A percentile compares a stretch with the other conserved stretches of the same genome.
Conservation (phyloP, 1,140 invertebrate species). For the Halyomorpha halys region DNA sequence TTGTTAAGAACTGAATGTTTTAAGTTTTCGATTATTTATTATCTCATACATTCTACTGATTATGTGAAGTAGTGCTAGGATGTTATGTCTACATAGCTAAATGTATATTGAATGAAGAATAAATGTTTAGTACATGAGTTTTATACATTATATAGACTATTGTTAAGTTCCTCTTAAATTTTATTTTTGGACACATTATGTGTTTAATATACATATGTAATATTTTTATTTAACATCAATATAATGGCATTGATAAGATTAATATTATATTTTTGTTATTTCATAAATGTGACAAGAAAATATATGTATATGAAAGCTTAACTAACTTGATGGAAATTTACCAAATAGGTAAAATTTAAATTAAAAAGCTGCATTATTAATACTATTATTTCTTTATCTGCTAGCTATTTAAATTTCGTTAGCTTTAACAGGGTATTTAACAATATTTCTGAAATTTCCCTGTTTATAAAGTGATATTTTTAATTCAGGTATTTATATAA, state of each 20-base stretch:
- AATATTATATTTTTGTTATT: too few relatives aligned
- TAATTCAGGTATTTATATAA: conserved; percentile 14
- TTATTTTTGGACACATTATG: too few relatives aligned
- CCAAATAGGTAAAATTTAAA: background rate
- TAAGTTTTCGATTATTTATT: too few relatives aligned
- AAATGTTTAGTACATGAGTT: background rate
- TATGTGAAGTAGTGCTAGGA: background rate
- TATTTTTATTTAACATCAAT: too few relatives aligned
- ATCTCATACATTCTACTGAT: too few relatives aligned
- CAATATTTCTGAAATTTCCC: background rate
- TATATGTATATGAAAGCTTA: background rate
- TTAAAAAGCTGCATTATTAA: background rate
- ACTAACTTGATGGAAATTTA: background rate
- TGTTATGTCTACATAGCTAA: background rate
- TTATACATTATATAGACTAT: background rate
- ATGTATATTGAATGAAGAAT: background rate
- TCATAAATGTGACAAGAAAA: too few relatives aligned
- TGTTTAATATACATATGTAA: too few relatives aligned
- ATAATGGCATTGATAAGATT: too few relatives aligned
- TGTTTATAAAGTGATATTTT: conserved; percentile 12
- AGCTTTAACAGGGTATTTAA: conserved; percentile 15
- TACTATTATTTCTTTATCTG: background rate
- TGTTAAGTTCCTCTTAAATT: background rate
- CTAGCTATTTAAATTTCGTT: background rate
- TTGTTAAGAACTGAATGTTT: too few relatives aligned